Base-by-base conservation (phyloP, 2,113 vertebrate genomes). In the Fregata magnificens region DNA sequence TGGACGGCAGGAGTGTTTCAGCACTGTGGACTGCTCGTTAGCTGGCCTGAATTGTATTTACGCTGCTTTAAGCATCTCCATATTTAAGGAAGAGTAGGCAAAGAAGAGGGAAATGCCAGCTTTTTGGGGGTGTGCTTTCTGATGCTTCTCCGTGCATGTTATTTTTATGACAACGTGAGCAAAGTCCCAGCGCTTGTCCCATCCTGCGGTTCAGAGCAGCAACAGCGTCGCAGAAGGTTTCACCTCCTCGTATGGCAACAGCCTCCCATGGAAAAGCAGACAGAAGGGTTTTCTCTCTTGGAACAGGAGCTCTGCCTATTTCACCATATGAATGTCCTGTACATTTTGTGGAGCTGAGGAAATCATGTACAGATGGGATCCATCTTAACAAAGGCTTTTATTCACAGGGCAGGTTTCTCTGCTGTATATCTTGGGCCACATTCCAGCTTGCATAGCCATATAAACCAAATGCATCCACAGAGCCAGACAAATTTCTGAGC, bases 21-120 rank as follows among this genome's bases (percentile, higher is more conserved):
- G 96, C 96, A 94, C 94, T 96, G 84, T 95, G 96, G 94, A 97
- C 91, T 93, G 89, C 94, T 95, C 26, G 87, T 91, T 95, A 96
- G 70, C 91, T 95, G 78, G 82, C 82, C 85, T 69, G 45, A 85
- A 88, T 73, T 79, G 28, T 94, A 94, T 85, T 96, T 95, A 86
- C 62, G 36, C 58, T 61, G 52, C 76, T 95, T 95, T 76, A 85
- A 95, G 78, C 72, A 94, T 88, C 84, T 91, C 81, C 62, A 45
- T 69, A 82, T 90, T 95, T 77, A 86, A 95, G 53, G 70, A 85
- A 86, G 86, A 80, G 69, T 84, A 95, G 77, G 92, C 66, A 88
- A 90, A 83, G 40, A 61, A 56, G 80, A 85, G 31, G 67, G 20
- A 16, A 74, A 56, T 84, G 90, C 65, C 63, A 61, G 2, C 36